A percentile compares a stretch with the other conserved stretches of the same genome.
These are phyloP conservation scores for Tapera naevia DNA, from an alignment of 2,797 vertebrate species.

Conservation along the genomic window DNA sequence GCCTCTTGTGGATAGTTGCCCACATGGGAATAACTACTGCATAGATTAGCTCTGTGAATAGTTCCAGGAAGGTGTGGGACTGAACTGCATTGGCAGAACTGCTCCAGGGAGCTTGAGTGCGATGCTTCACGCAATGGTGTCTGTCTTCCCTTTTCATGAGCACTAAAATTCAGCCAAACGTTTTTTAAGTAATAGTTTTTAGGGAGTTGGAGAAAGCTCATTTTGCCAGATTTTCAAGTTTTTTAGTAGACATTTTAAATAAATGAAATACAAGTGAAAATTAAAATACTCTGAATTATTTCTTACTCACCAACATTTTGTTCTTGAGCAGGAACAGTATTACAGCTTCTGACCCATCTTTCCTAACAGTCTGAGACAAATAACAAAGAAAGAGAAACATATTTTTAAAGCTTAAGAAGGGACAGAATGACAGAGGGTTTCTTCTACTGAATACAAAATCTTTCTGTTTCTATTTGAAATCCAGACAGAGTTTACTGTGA, in stretches of 20 bases:
- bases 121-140: not conserved
- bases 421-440: not conserved
- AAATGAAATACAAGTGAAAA: not conserved
- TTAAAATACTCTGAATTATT: not conserved
- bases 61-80: conserved; percentile 37
- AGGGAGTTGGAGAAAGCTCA: not conserved
- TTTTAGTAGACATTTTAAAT: not conserved
- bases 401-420: not conserved
- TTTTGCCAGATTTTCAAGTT: not conserved
- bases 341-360: not conserved
- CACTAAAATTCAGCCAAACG: not conserved
- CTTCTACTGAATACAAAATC: not conserved
- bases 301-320: not conserved
- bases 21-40: not conserved
- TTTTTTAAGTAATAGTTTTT: not conserved
- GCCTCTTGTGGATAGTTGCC: conserved; percentile 40
- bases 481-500: not conserved
- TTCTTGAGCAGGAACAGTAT: not conserved
- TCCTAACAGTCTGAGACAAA: not conserved
- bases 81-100: conserved; percentile 9
- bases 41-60: conserved; percentile 50
- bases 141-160: not conserved
- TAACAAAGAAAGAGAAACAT: not conserved
- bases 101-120: not conserved
- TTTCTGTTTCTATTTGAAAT: not conserved